phyloP scores from a whole-genome alignment of 2,113 vertebrate genomes.

The Climacteris rufus region DNA sequence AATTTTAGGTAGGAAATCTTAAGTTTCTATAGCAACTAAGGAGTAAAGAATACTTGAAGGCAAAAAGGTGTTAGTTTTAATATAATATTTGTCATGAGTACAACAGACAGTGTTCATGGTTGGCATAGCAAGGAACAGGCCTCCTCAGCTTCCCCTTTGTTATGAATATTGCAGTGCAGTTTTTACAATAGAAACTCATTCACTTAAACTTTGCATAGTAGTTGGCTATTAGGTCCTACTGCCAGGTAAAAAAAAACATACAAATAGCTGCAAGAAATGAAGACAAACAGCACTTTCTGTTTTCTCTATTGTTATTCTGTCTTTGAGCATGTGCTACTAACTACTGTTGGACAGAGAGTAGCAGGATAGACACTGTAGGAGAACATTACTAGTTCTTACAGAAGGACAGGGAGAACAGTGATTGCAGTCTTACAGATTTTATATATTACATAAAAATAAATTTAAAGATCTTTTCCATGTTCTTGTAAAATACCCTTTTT shows the following conservation, averaged over 20 bases:
- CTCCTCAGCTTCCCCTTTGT: neutral
- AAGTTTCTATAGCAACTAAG: conserved; percentile 24
- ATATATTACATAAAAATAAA: neutral
- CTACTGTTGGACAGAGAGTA: neutral
- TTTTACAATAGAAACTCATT: neutral
- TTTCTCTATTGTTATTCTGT: neutral
- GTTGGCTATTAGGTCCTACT: neutral
- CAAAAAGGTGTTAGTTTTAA: conserved; percentile 21
- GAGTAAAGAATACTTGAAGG: conserved; percentile 1
- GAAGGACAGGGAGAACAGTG: neutral
- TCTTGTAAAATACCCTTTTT: neutral
- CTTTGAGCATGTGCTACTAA: neutral
- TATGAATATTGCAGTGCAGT: neutral
- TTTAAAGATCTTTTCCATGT: neutral
- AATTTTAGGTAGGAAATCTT: conserved; percentile 24
- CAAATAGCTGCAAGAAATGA: neutral
- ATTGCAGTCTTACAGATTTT: neutral
- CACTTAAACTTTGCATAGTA: neutral
- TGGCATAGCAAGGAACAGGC: conserved; percentile 29
- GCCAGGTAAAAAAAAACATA: neutral
- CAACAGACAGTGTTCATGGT: neutral
- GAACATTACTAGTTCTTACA: neutral
- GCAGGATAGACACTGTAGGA: neutral
- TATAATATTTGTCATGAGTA: neutral
- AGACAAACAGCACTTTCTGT: neutral